Evolutionary conservation across 2,888 invertebrate genomes (phyloP).

Genomic region (Eupithecia tripunctaria): DNA sequence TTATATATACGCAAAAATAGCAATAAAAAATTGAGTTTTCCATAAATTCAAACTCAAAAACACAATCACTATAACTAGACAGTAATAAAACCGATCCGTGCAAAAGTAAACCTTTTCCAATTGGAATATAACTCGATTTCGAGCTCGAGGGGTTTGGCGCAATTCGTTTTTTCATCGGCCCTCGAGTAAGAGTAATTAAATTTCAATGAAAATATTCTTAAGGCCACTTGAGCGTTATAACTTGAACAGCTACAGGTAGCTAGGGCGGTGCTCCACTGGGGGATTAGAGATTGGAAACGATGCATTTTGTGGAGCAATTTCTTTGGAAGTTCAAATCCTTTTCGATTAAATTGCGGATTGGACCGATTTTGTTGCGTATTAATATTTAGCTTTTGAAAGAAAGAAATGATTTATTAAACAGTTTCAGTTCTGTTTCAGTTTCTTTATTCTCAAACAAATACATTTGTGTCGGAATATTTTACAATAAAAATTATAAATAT

Average conservation of each 20-base stretch:
- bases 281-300: slow-evolving; percentile 3
- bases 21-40: too few species aligned
- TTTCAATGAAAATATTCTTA: slow-evolving; percentile 49
- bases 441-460: too few species aligned
- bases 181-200: slow-evolving; percentile 48
- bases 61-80: neutral
- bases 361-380: neutral
- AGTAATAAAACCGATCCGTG: neutral
- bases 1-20: neutral
- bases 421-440: neutral
- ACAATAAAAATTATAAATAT: too few species aligned
- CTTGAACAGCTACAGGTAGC: slow-evolving; percentile 43
- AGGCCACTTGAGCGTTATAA: slow-evolving; percentile 49
- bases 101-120: slow-evolving; percentile 22
- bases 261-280: slow-evolving; percentile 26
- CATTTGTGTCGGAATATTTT: too few species aligned
- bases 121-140: slow-evolving; percentile 21
- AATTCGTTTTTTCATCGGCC: slow-evolving; percentile 33
- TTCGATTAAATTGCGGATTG: neutral
- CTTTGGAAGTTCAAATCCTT: neutral
- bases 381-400: too few species aligned
- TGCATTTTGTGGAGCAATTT: neutral
- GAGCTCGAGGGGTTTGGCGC: slow-evolving; percentile 4
- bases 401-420: neutral
- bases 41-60: neutral